Base-by-base conservation (phyloP, 2,113 vertebrate species). In the Tachuris rubrigastra region DNA sequence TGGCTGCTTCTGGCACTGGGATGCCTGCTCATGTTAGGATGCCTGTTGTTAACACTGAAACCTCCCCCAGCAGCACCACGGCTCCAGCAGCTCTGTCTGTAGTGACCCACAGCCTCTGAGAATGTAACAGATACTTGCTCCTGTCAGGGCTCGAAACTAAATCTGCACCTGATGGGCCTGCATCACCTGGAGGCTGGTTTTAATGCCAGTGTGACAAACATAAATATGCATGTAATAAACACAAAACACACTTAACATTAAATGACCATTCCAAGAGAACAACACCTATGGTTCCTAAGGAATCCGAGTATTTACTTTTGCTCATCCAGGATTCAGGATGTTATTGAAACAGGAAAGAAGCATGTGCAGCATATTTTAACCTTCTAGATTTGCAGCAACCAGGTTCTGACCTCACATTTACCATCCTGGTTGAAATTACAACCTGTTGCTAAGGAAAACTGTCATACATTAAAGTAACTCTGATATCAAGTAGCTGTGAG, bases 391-490 rank as follows among this genome's bases (percentile, higher is more conserved):
- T 96, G 78, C 62, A 30, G 87, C 91, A 96, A 88, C 69, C 76
- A 85, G 71, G 85, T 85, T 96, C 95, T 95, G 92, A 97, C 96
- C 96, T 97, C 90, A 79, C 68, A 46, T 65, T 96, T 97, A 94
- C 62, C 73, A 90, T 95, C 94, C 91, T 84, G 75, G 96, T 79
- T 96, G 93, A 97, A 98, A 98, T 98, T 96, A 97, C 97, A 98
- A 97, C 95, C 94, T 96, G 96, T 95, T 97, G 96, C 94, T 96
- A 97, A 95, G 95, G 93, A 95, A 96, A 97, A 89, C 92, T 89
- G 92, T 95, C 92, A 97, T 97, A 96, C 94, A 92, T 97, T 78
- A 80, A 92, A 91, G 93, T 78, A 89, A 94, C 87, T 97, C 82
- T 8, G 50, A 87, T 98, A 97, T 80, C 77, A 73, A 95, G 71